These are phyloP conservation scores for Lanius ludovicianus DNA, from an alignment of 2,113 vertebrate species.

Conservation along the genomic window DNA sequence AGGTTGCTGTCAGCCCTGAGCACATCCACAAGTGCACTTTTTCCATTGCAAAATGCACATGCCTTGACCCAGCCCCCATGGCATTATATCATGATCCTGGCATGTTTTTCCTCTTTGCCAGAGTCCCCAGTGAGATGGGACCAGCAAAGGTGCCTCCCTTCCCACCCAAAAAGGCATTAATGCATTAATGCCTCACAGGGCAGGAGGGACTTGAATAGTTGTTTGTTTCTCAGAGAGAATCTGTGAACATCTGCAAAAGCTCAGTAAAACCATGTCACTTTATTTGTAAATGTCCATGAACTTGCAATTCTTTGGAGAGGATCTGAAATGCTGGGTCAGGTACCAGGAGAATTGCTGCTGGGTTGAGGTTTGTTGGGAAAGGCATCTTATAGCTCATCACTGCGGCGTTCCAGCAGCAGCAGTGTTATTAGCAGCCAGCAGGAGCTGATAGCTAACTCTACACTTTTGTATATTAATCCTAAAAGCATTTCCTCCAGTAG, in stretches of 20 bases:
- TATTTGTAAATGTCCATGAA: not conserved
- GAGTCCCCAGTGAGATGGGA: not conserved
- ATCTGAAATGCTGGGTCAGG: not conserved
- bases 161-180: accelerated
- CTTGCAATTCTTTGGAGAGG: not conserved
- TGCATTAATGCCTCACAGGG: accelerated
- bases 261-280: not conserved
- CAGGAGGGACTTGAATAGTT: not conserved
- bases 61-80: not conserved
- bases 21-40: not conserved
- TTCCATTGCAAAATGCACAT: not conserved
- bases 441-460: not conserved
- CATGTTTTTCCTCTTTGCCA: not conserved
- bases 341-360: not conserved
- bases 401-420: not conserved
- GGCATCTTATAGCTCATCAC: not conserved
- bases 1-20: not conserved
- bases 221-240: not conserved
- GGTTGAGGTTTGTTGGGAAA: not conserved
- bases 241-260: not conserved
- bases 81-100: not conserved
- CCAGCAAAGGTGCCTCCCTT: not conserved
- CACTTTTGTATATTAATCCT: not conserved
- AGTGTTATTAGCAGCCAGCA: not conserved
- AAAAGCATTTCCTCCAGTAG: not conserved